Conservation (phyloP, 92 coral and sea anemone genomes). For the Parazoanthus swiftii region DNA sequence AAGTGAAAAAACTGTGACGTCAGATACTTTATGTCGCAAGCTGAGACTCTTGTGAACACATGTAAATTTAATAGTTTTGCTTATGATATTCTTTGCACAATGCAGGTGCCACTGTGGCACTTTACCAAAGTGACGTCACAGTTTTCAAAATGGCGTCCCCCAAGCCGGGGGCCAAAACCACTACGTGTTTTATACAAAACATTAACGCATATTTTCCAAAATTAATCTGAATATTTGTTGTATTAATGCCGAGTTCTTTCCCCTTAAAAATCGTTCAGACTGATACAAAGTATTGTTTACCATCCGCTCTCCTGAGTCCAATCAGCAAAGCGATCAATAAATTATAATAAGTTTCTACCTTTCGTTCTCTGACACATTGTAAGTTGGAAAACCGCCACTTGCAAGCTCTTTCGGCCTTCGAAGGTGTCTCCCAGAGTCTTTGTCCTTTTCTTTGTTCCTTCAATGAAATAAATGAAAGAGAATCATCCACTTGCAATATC, state of each 20-base stretch:
- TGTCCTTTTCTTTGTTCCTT: slow-evolving; percentile 16
- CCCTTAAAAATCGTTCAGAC: neutral
- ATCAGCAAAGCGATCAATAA: slow-evolving; percentile 10
- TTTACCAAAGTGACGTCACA: slow-evolving; percentile 12
- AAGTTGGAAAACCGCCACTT: neutral
- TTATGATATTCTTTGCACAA: no score
- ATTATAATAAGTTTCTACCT: neutral
- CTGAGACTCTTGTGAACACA: no score
- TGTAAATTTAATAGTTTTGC: no score
- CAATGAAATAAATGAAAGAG: neutral
- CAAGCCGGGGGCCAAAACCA: neutral
- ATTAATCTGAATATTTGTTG: neutral
- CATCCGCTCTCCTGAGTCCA: neutral
- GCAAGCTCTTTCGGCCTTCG: neutral
- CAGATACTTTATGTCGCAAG: no score
- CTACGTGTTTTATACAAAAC: neutral
- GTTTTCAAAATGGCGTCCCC: slow-evolving; percentile 14
- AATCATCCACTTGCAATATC: neutral
- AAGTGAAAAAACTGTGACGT: no score
- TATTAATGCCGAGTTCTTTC: neutral
- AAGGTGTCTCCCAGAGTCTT: neutral
- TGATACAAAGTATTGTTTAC: neutral
- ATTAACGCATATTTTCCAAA: neutral
- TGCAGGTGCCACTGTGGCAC: no score
- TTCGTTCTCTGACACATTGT: neutral